Conservation (phyloP, 2,113 vertebrate species). For the Psettodes erumei region DNA sequence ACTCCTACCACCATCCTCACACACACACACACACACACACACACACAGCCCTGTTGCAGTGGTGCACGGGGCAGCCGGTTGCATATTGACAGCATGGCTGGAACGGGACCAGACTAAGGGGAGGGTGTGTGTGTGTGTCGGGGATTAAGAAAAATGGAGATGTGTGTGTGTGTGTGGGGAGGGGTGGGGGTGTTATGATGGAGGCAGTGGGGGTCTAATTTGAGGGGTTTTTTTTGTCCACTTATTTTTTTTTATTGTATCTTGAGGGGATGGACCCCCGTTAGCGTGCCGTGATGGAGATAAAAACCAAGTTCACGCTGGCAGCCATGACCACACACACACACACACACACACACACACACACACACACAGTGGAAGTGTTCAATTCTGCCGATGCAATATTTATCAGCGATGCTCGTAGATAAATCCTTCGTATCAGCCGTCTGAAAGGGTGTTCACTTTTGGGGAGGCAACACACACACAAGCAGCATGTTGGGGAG, state of each 20-base stretch:
- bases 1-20: constrained; percentile 20
- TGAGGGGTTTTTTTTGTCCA: constrained; percentile 24
- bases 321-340: constrained; percentile 18
- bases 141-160: constrained; percentile 31
- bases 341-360: constrained; percentile 26
- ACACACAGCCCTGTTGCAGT: constrained; percentile 53
- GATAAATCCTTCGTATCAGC: constrained; percentile 51
- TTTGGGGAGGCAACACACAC: neutral
- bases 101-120: constrained; percentile 56
- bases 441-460: constrained; percentile 26
- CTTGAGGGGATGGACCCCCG: constrained; percentile 54
- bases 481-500: neutral
- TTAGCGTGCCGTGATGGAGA: constrained; percentile 44
- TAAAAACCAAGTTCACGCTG: constrained; percentile 36
- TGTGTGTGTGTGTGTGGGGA: neutral
- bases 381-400: constrained; percentile 68
- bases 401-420: constrained; percentile 55
- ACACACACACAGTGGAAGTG: constrained; percentile 56
- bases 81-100: constrained; percentile 61
- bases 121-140: constrained; percentile 10
- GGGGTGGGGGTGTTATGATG: neutral
- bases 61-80: constrained; percentile 56
- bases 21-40: constrained; percentile 66
- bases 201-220: constrained; percentile 42
- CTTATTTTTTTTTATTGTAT: constrained; percentile 57